A percentile compares a stretch with the other conserved stretches of the same genome.
Evolutionary conservation across 2,113 vertebrate species (phyloP).

Genomic region (Campylomormyrus numenius): DNA sequence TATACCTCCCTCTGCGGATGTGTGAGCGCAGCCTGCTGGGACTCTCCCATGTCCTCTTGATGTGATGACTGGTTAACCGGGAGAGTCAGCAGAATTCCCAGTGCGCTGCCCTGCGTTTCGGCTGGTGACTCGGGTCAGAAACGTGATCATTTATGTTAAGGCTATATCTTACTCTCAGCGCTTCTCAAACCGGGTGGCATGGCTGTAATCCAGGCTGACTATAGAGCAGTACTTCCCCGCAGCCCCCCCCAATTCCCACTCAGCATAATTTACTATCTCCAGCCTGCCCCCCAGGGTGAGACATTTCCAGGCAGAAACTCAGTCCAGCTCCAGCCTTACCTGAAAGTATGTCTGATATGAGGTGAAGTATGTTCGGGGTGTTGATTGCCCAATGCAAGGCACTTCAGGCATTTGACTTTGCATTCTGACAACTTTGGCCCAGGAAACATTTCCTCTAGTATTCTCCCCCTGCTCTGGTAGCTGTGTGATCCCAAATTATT

Average conservation of each 20-base stretch:
- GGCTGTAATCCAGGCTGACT: background rate
- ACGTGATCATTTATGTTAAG: background rate
- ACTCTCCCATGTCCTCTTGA: background rate
- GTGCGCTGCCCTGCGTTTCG: background rate
- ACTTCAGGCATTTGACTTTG: background rate
- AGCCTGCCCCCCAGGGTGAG: background rate
- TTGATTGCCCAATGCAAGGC: background rate
- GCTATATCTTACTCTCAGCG: background rate
- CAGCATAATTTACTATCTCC: background rate
- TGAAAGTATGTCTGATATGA: background rate
- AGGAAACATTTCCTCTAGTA: background rate
- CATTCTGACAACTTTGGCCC: background rate
- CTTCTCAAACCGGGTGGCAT: background rate
- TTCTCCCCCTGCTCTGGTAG: background rate
- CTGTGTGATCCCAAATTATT: background rate
- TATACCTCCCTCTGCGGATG: background rate
- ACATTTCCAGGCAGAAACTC: background rate
- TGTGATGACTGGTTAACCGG: background rate
- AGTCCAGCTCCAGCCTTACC: background rate
- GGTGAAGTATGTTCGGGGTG: background rate
- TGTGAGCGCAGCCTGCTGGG: background rate
- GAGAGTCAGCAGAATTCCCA: background rate
- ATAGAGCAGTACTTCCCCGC: background rate
- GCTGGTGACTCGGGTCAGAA: background rate
- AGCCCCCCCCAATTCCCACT: background rate